These are phyloP conservation scores for Hippopotamus amphibius DNA, from an alignment of 2,113 vertebrate species.

Conservation along the genomic window DNA sequence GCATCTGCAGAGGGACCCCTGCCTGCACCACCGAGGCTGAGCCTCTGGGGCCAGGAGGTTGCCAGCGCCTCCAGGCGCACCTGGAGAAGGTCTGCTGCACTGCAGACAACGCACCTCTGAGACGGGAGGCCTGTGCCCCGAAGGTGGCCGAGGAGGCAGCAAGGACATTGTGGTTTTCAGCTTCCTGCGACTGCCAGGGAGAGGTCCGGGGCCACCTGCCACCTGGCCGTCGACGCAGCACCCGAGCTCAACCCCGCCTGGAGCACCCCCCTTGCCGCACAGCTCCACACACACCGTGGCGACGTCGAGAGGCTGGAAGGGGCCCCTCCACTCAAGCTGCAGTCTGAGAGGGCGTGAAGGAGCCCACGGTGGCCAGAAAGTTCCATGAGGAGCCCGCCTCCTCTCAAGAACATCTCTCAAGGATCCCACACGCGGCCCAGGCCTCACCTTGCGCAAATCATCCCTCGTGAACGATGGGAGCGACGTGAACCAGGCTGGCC, in stretches of 20 bases:
- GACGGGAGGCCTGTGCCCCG: background rate
- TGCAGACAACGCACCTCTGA: accelerated
- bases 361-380: background rate
- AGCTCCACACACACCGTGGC: accelerated
- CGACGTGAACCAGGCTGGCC: background rate
- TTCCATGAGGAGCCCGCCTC: background rate
- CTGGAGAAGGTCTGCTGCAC: background rate
- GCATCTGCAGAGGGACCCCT: background rate
- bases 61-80: background rate
- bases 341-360: background rate
- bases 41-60: no score
- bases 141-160: background rate
- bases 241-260: background rate
- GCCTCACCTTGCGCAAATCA: background rate
- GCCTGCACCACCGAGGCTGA: background rate
- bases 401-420: background rate
- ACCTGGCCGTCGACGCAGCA: background rate
- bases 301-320: background rate
- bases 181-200: background rate
- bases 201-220: background rate
- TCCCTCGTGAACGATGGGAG: accelerated
- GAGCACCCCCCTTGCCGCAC: background rate
- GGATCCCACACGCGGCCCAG: background rate
- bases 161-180: background rate
- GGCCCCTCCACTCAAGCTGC: no score